Percentiles rank a stretch among this genome's conserved stretches.
Conservation (phyloP, 2,797 vertebrate species). For the Pseudochirops cupreus region DNA sequence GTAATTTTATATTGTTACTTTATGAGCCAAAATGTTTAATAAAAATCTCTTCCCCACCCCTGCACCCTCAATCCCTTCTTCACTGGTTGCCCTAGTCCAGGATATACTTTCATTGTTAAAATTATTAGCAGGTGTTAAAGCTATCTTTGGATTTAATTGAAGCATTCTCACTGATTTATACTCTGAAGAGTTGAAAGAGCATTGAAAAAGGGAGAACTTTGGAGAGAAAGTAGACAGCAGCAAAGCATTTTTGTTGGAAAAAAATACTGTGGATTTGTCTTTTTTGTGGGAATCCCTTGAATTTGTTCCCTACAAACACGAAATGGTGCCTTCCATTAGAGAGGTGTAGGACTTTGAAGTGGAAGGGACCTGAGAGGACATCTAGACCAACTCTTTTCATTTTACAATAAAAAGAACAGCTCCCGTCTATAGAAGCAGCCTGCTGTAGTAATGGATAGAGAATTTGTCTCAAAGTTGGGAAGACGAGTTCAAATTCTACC, state of each 20-base stretch:
- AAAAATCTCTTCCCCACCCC: slow-evolving; percentile 37
- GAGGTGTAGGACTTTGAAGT: background rate
- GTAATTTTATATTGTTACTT: slow-evolving; percentile 10
- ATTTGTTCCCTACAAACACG: background rate
- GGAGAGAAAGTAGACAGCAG: slow-evolving; percentile 1
- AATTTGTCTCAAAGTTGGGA: background rate
- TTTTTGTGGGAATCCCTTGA: background rate
- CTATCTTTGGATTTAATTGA: slow-evolving; percentile 16
- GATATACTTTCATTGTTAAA: slow-evolving; percentile 40
- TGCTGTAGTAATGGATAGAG: background rate
- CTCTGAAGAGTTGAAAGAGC: slow-evolving; percentile 1
- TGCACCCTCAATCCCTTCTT: background rate
- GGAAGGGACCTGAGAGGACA: background rate
- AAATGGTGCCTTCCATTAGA: background rate
- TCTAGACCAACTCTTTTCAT: background rate
- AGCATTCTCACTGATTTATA: slow-evolving; percentile 47
- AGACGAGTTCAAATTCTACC: background rate
- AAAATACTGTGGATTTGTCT: background rate
- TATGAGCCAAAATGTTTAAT: slow-evolving; percentile 46
- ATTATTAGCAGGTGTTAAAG: slow-evolving; percentile 50
- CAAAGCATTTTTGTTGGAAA: background rate
- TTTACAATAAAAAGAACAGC: background rate
- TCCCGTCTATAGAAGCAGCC: background rate
- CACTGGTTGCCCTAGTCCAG: background rate
- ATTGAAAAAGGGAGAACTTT: background rate